Base-by-base conservation (phyloP, 2,888 invertebrate genomes). In the Fragum fragum region DNA sequence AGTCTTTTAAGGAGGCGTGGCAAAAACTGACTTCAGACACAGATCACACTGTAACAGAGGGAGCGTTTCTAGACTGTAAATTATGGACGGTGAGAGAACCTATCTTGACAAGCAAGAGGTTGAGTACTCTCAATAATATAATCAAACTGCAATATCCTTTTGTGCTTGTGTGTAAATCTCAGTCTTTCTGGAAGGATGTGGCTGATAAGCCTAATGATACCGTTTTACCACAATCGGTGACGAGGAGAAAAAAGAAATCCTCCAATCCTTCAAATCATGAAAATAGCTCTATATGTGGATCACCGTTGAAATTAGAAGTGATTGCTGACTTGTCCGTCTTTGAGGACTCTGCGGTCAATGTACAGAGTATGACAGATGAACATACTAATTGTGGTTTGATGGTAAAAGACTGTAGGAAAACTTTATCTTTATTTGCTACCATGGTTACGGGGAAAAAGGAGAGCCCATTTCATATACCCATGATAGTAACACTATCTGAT, bases 271-370 rank as follows among this genome's bases (percentile, higher is more conserved):
- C 80, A 3, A 63, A 39, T 77, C 28, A 66, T 53, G 76, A 81
- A 6, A 69, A 63, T 36, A 79, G 75, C 32, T 82, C 80, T 28
- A 42, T 86, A 14, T 85, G 79, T 66, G 90, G 90, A 0, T 90
- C 90, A 11, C 90, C 90, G 21, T 61, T 90, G 47, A 90, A 90
- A 59, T 71, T 90, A 23, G 86, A 90, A 61, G 75, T 82, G 0
- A 87, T 86, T 79, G 90, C 89, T 57, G 89, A 90, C 83, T 63
- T 90, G 42, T 90, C 89, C 11, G 74, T 79, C 1, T 83, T 86
- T 76, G 83, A 85, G 14, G 85, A 85, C n/a, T 55, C 42, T 1
- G 36, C 18, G 9, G 42, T 74, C 11, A 32, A 23, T 9, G 47
- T 47, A n/a, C 32, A 3, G 32, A 18, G 18, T 14, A 3, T 16